Evolutionary conservation across 1,140 invertebrate species (phyloP).

Genomic region (Bombus confusus): DNA sequence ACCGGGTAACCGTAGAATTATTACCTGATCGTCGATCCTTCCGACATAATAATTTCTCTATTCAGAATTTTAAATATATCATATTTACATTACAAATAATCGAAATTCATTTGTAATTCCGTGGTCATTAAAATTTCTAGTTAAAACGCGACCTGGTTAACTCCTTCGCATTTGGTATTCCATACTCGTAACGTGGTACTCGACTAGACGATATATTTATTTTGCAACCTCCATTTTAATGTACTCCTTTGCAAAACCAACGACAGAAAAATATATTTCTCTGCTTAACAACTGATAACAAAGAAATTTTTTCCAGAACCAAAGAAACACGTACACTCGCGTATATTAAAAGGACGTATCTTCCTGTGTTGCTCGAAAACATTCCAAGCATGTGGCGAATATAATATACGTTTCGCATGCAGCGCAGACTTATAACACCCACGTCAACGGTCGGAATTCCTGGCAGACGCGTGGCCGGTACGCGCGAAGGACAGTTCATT

Average conservation of each 20-base stretch:
- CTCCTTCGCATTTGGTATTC: no score
- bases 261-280: no score
- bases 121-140: no score
- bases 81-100: neutral
- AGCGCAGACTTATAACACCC: neutral
- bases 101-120: no score
- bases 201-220: neutral
- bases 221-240: neutral
- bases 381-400: neutral
- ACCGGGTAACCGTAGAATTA: neutral
- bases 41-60: neutral
- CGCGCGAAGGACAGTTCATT: conserved; percentile 43
- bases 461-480: conserved; percentile 1
- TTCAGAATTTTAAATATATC: neutral
- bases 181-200: neutral
- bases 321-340: neutral
- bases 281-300: no score
- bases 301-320: neutral
- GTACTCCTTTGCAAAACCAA: no score
- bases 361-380: neutral
- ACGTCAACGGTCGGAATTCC: conserved; percentile 9
- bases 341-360: neutral
- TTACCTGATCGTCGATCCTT: neutral
- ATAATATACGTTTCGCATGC: neutral
- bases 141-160: no score